Evolutionary conservation across 2,888 invertebrate genomes (phyloP).

Genomic region (Dastarcus helophoroides): DNA sequence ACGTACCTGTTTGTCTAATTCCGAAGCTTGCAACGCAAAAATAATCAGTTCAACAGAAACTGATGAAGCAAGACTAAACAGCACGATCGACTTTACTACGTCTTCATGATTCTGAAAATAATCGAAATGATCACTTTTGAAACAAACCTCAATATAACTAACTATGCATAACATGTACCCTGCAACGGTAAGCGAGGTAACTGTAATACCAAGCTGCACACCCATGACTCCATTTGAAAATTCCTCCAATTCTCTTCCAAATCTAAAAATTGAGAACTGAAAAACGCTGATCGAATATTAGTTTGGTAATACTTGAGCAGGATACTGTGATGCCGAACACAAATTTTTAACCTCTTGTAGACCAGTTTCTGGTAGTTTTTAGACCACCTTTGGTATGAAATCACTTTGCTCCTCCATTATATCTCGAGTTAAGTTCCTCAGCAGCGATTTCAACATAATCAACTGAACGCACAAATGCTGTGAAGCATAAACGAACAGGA

Average conservation of each 20-base stretch:
- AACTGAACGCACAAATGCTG: slow-evolving; percentile 1
- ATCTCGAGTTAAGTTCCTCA: not conserved
- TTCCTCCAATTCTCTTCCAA: not conserved
- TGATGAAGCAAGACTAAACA: not conserved
- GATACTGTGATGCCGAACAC: slow-evolving; percentile 1
- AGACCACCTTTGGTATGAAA: not conserved
- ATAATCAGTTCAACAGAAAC: not conserved
- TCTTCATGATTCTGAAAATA: too few species aligned
- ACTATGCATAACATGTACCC: not conserved
- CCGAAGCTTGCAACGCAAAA: not conserved
- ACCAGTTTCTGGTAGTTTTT: not conserved
- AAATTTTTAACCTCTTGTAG: not conserved
- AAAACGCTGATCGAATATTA: too few species aligned
- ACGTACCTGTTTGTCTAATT: not conserved
- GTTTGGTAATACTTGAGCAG: not conserved
- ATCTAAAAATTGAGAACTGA: not conserved
- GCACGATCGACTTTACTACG: not conserved
- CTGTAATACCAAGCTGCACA: not conserved
- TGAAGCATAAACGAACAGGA: not conserved
- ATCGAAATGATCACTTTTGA: too few species aligned
- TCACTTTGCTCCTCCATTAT: slow-evolving; percentile 1
- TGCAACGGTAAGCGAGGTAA: not conserved
- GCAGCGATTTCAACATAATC: not conserved
- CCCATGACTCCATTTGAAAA: not conserved
- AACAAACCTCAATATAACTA: too few species aligned